Evolutionary conservation across 2,113 vertebrate genomes (phyloP).

Genomic region (Zapus hudsonius): DNA sequence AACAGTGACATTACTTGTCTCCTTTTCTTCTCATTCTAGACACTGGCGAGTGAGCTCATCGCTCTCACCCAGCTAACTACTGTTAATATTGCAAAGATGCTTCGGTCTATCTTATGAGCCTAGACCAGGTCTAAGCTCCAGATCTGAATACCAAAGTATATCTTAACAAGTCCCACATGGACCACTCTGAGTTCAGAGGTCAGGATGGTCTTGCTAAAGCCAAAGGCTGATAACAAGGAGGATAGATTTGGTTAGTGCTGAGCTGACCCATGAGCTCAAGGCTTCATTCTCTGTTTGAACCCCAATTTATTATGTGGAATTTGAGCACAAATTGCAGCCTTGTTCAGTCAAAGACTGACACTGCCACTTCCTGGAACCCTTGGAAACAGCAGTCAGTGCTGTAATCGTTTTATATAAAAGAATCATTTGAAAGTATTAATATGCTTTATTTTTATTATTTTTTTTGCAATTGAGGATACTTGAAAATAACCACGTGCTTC

Average conservation of each 20-base stretch:
- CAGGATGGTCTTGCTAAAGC: neutral
- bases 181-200: neutral
- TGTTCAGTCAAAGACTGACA: neutral
- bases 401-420: neutral
- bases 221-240: neutral
- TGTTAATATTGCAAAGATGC: neutral
- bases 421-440: constrained; percentile 50
- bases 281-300: neutral
- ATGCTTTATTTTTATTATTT: constrained; percentile 30
- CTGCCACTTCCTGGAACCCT: neutral
- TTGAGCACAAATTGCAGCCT: neutral
- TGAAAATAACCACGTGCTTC: constrained; percentile 36
- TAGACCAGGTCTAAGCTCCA: neutral
- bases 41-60: neutral
- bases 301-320: neutral
- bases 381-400: neutral
- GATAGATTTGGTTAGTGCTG: neutral
- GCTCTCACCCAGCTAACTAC: neutral
- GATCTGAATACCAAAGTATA: neutral
- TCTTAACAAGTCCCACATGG: neutral
- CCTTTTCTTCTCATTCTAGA: constrained; percentile 24
- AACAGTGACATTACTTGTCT: neutral
- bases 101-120: neutral
- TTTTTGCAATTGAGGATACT: neutral
- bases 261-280: neutral